Percentiles rank a stretch among this genome's conserved stretches.
These are phyloP conservation scores for Anabacerthia variegaticeps DNA, from an alignment of 2,797 vertebrate genomes.

Conservation along the genomic window DNA sequence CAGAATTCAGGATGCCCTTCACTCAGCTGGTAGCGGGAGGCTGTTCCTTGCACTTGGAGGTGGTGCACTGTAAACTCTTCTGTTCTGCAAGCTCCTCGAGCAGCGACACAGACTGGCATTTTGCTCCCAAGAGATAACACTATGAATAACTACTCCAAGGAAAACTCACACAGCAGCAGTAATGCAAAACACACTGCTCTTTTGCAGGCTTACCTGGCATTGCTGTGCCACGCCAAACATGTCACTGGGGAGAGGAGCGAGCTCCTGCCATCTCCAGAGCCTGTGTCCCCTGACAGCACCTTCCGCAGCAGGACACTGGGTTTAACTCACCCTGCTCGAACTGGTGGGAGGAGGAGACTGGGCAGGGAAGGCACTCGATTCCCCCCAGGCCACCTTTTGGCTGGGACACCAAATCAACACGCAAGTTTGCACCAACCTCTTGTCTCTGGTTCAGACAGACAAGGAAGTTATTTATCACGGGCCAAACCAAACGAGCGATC, in stretches of 20 bases:
- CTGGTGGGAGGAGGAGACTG: background rate
- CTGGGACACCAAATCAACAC: constrained; percentile 5
- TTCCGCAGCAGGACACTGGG: accelerated
- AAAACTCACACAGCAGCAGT: background rate
- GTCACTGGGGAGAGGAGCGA: accelerated
- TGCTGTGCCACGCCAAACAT: accelerated
- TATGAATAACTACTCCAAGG: background rate
- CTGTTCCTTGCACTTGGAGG: background rate
- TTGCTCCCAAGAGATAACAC: background rate
- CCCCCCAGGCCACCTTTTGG: background rate
- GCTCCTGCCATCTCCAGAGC: background rate
- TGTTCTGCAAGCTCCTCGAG: background rate
- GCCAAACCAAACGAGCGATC: background rate
- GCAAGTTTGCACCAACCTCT: background rate
- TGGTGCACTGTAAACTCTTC: background rate
- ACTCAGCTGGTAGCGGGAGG: background rate
- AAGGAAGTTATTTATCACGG: background rate
- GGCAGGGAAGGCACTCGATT: background rate
- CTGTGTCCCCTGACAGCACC: background rate
- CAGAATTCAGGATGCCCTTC: background rate
- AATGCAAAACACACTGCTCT: background rate
- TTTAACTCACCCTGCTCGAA: background rate
- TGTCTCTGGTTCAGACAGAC: background rate
- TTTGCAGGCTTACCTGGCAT: background rate
- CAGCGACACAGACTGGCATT: background rate